Conservation (phyloP, 2,113 vertebrate species). For the Ictalurus furcatus region DNA sequence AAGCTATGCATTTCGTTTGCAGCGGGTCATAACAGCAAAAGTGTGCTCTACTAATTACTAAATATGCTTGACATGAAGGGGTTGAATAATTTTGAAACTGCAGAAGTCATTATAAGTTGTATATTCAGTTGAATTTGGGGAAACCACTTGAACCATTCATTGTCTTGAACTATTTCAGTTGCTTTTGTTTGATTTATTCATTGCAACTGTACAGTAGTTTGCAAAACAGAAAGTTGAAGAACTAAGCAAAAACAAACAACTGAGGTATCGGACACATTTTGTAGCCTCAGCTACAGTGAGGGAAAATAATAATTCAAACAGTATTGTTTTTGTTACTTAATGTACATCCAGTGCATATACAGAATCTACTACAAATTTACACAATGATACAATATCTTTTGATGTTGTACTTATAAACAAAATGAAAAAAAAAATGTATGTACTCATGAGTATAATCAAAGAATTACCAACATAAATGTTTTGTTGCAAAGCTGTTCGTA, state of each 20-base stretch:
- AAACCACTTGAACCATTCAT: too few relatives aligned
- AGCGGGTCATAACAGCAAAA: too few relatives aligned
- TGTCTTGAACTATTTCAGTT: too few relatives aligned
- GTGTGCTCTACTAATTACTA: too few relatives aligned
- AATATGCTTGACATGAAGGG: too few relatives aligned
- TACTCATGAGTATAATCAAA: neutral
- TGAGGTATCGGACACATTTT: neutral
- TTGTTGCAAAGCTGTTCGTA: neutral
- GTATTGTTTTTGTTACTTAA: neutral
- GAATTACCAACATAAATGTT: neutral
- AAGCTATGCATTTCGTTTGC: too few relatives aligned
- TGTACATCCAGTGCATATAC: neutral
- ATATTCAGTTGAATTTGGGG: too few relatives aligned
- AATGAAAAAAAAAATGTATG: neutral
- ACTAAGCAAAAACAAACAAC: neutral
- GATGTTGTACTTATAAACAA: neutral
- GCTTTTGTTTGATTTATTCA: too few relatives aligned
- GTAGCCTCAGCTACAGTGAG: neutral
- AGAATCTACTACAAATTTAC: neutral
- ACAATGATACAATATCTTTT: neutral
- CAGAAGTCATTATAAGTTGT: too few relatives aligned
- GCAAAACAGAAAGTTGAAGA: neutral
- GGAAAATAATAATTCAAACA: neutral
- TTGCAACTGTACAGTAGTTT: too few relatives aligned
- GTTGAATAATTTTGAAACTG: too few relatives aligned